A percentile compares a stretch with the other conserved stretches of the same genome.
Conservation (phyloP, 2,113 vertebrate species). For the Leptobrachium leishanense region DNA sequence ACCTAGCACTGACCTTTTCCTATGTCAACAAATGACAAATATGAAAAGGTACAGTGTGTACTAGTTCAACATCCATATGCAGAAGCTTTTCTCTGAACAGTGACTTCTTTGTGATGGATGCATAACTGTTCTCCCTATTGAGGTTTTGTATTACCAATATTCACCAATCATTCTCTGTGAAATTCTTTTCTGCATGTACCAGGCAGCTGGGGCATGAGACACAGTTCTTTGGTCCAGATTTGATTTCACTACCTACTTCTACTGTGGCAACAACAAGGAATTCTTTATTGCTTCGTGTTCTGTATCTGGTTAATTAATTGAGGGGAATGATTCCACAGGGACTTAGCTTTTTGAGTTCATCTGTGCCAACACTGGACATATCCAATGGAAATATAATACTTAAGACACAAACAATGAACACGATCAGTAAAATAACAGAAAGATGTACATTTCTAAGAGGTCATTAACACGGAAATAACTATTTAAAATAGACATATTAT, state of each 20-base stretch:
- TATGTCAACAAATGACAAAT: conserved; percentile 42
- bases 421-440: not conserved
- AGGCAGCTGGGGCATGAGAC: conserved; percentile 4
- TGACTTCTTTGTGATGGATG: conserved; percentile 27
- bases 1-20: conserved; percentile 17
- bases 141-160: conserved; percentile 42
- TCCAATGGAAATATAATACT: conserved; percentile 3
- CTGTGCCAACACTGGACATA: conserved; percentile 5
- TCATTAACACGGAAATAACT: no score
- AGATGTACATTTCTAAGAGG: no score
- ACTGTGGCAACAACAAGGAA: conserved; percentile 7
- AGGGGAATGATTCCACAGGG: conserved; percentile 4
- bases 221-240: not conserved
- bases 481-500: no score
- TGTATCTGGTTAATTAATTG: conserved; percentile 33
- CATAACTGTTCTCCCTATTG: conserved; percentile 17
- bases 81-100: conserved; percentile 15
- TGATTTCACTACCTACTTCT: conserved; percentile 12
- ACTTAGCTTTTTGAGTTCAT: not conserved
- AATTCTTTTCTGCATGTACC: not conserved
- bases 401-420: not conserved
- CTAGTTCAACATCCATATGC: conserved; percentile 30
- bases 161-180: conserved; percentile 29
- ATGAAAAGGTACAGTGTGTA: conserved; percentile 35
- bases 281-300: conserved; percentile 25